A percentile compares a stretch with the other conserved stretches of the same genome.
Conservation (phyloP, 2,113 vertebrate species). For the Cercocebus atys region DNA sequence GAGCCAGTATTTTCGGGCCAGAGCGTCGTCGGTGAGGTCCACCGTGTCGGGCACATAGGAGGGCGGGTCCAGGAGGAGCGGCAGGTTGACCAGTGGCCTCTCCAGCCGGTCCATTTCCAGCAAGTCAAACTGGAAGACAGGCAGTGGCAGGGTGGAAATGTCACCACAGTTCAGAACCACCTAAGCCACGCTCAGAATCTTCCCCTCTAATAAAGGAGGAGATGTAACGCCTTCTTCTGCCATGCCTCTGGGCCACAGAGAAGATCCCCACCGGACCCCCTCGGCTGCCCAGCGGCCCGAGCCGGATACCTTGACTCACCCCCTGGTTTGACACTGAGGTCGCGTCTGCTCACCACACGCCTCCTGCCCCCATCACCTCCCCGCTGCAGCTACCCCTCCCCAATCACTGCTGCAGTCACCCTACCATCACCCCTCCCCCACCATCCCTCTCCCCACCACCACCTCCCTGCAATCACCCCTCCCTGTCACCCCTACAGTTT, state of each 20-base stretch:
- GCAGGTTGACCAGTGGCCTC: conserved; percentile 93
- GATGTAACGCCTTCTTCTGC: accelerated
- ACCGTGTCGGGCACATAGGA: conserved; percentile 97
- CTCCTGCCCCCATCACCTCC: neutral
- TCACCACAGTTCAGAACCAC: neutral
- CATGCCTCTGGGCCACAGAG: too few species aligned
- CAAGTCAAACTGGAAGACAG: conserved; percentile 92
- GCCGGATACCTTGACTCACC: neutral
- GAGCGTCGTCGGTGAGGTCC: conserved; percentile 94
- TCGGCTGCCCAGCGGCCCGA: neutral
- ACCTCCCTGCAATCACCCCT: neutral
- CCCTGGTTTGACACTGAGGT: neutral
- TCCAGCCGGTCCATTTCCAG: conserved; percentile 98
- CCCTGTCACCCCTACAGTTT: too few species aligned
- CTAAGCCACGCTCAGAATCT: accelerated
- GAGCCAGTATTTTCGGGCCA: conserved; percentile 97
- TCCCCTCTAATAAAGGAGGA: accelerated
- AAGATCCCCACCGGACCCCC: neutral
- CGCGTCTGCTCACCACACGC: neutral
- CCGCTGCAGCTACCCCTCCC: neutral
- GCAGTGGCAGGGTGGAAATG: accelerated
- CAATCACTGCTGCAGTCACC: neutral
- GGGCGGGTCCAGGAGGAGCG: conserved; percentile 93
- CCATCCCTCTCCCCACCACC: neutral
- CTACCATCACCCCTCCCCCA: too few species aligned